Percentiles rank a stretch among this genome's conserved stretches.
These are phyloP conservation scores for Aviceda subcristata DNA, from an alignment of 2,113 vertebrate species.

Conservation along the genomic window DNA sequence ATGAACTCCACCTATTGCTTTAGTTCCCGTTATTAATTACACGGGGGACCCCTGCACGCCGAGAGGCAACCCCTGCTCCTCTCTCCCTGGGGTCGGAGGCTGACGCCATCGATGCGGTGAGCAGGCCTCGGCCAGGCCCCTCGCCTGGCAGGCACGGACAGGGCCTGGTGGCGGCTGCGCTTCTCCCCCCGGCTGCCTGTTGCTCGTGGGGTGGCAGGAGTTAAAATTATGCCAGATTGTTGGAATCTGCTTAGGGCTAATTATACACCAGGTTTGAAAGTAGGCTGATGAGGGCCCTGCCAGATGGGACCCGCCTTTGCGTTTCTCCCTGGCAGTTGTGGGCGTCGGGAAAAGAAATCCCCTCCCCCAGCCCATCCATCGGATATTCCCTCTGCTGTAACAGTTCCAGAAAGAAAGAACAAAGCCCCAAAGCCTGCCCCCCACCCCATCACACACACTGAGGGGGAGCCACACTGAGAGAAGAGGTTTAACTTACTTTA, in stretches of 20 bases:
- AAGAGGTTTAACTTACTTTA: too few species aligned
- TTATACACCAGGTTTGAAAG: background rate
- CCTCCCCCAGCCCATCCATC: background rate
- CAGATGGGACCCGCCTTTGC: background rate
- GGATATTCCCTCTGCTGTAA: background rate
- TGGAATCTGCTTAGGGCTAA: background rate
- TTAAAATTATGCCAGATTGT: background rate
- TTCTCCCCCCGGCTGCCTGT: background rate
- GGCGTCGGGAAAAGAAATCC: background rate
- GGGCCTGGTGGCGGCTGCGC: background rate
- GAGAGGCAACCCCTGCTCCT: background rate
- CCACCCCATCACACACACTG: background rate
- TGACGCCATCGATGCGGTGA: too few species aligned
- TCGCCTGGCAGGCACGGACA: too few species aligned
- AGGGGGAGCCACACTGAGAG: background rate
- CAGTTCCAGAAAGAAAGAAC: background rate
- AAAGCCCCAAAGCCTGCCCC: background rate
- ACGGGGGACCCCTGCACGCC: fast-evolving
- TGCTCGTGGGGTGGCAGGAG: background rate
- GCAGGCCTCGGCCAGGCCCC: fast-evolving
- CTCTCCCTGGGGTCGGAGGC: background rate
- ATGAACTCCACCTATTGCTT: background rate
- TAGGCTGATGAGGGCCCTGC: background rate
- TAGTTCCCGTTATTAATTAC: background rate
- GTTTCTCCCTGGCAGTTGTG: background rate